Evolutionary conservation across 2,888 invertebrate species (phyloP).

Genomic region (Sarcophaga variegata): DNA sequence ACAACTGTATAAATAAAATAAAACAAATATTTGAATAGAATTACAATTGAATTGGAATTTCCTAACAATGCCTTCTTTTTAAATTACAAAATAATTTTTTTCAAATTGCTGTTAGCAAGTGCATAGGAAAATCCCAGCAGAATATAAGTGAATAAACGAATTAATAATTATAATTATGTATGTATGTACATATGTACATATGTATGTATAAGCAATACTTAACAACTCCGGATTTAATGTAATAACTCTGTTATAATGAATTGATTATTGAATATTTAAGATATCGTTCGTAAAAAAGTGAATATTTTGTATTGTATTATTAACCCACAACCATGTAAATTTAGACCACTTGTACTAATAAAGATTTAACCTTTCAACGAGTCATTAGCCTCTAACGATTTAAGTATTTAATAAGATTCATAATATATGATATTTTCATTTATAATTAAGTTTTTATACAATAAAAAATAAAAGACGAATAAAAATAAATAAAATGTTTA

Average conservation of each 20-base stretch:
- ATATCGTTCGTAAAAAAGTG: too few relatives aligned
- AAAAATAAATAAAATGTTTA: not conserved
- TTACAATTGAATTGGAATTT: not conserved
- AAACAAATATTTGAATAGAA: not conserved
- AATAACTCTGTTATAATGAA: not conserved
- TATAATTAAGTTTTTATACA: not conserved
- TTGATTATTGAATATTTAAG: too few relatives aligned
- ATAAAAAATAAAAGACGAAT: not conserved
- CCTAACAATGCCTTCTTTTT: too few relatives aligned
- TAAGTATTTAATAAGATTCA: not conserved
- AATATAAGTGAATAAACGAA: too few relatives aligned
- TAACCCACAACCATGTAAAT: too few relatives aligned
- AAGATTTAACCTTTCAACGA: not conserved
- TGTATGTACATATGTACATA: too few relatives aligned
- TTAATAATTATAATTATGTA: too few relatives aligned
- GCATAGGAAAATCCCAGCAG: too few relatives aligned
- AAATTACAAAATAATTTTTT: too few relatives aligned
- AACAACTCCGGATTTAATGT: not conserved
- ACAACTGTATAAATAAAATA: not conserved
- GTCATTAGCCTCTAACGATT: not conserved
- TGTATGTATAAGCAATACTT: too few relatives aligned
- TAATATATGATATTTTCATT: not conserved
- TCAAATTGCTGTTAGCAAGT: too few relatives aligned
- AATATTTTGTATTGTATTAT: too few relatives aligned
- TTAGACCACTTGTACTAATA: constrained; percentile 1